Conservation (phyloP, 2,113 vertebrate genomes). For the Spermophilus dauricus region DNA sequence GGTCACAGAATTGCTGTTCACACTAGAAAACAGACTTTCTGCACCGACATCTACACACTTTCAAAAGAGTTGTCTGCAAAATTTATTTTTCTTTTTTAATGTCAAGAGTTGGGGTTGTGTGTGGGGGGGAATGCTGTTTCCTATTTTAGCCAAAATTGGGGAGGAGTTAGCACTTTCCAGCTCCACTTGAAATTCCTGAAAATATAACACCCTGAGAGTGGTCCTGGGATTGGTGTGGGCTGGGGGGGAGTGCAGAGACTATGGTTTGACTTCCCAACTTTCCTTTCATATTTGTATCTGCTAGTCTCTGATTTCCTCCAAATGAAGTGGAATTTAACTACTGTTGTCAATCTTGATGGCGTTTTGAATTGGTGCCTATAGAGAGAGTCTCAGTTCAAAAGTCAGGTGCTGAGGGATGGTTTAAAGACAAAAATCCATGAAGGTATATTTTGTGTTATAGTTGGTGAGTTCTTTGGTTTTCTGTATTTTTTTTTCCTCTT, state of each 20-base stretch:
- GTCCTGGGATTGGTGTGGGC: not conserved
- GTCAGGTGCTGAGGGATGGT: conserved; percentile 81
- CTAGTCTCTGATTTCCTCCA: conserved; percentile 64
- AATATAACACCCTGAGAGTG: not conserved
- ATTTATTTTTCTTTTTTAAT: conserved; percentile 50
- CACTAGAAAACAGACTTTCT: conserved; percentile 60
- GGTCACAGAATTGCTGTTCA: conserved; percentile 73
- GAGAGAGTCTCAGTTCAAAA: conserved; percentile 57
- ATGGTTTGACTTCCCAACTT: conserved; percentile 80
- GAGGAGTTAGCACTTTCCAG: conserved; percentile 84
- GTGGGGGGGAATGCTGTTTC: not conserved
- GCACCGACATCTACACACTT: conserved; percentile 18
- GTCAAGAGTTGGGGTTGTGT: not conserved
- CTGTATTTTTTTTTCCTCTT: conserved; percentile 87
- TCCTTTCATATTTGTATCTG: conserved; percentile 83
- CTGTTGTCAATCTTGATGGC: conserved; percentile 82
- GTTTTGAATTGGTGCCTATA: conserved; percentile 82
- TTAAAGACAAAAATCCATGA: conserved; percentile 90
- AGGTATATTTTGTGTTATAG: conserved; percentile 95
- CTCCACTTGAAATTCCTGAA: conserved; percentile 31
- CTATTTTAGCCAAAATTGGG: conserved; percentile 70
- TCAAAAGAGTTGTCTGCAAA: not conserved
- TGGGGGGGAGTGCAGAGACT: conserved; percentile 2
- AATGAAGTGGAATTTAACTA: conserved; percentile 79
- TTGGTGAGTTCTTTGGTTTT: conserved; percentile 90